Evolutionary conservation across 1,140 invertebrate species (phyloP).

Genomic region (Sitodiplosis mosellana): DNA sequence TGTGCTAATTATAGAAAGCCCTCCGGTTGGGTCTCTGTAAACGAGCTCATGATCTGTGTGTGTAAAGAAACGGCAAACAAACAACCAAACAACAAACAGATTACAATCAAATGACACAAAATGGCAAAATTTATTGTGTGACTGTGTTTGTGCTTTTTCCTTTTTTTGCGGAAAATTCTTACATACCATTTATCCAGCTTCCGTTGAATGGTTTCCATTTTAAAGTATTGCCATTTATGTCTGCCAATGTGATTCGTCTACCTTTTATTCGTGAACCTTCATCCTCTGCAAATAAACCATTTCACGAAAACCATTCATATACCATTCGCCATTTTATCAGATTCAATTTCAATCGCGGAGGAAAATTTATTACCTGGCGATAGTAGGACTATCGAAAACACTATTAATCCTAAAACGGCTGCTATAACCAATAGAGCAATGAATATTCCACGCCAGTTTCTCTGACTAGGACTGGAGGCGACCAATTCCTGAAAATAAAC

Average conservation of each 20-base stretch:
- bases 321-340: not conserved
- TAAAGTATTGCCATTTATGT: constrained; percentile 42
- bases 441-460: constrained; percentile 79
- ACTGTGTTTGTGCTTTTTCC: too few species aligned
- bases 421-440: constrained; percentile 77
- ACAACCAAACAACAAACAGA: constrained; percentile 13
- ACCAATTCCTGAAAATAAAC: constrained; percentile 50
- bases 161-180: too few species aligned
- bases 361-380: constrained; percentile 37
- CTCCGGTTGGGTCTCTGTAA: constrained; percentile 46
- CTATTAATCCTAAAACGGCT: constrained; percentile 65
- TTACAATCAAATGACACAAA: not conserved
- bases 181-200: constrained; percentile 60
- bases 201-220: constrained; percentile 49
- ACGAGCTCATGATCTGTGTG: constrained; percentile 52
- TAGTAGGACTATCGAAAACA: constrained; percentile 69
- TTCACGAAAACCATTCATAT: not conserved
- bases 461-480: constrained; percentile 54
- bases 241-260: constrained; percentile 39
- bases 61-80: too few species aligned
- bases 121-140: too few species aligned
- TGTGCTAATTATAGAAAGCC: constrained; percentile 50
- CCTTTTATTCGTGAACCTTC: constrained; percentile 46
- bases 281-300: constrained; percentile 25
- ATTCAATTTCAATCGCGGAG: too few species aligned